Evolutionary conservation across 23 tunicate genomes (phyloP).

Genomic region (Ascidia mentula): DNA sequence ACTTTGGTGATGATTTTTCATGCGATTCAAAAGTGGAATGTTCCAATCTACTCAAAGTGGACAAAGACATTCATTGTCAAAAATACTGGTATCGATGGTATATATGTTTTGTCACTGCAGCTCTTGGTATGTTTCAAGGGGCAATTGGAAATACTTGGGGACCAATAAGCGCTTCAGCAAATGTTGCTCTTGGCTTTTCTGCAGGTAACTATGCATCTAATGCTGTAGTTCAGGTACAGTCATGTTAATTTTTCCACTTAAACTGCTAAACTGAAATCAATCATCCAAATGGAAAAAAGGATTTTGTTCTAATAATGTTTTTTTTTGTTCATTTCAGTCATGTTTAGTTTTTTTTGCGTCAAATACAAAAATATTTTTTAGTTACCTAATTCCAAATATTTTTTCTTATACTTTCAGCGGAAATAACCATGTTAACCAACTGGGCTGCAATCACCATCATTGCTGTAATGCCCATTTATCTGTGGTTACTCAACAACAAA

Average conservation of each 20-base stretch:
- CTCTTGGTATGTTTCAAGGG: slow-evolving; percentile 75
- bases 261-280: no score
- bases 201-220: no score
- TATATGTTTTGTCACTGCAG: slow-evolving; percentile 68
- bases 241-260: no score
- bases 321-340: no score
- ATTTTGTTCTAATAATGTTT: no score
- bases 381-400: no score
- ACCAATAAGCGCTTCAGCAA: slow-evolving; percentile 84
- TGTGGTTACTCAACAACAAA: slow-evolving; percentile 71
- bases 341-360: no score
- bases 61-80: background rate
- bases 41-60: background rate
- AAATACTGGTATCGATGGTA: slow-evolving; percentile 93
- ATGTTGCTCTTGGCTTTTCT: slow-evolving; percentile 63
- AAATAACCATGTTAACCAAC: slow-evolving; percentile 65
- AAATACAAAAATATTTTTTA: no score
- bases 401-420: no score
- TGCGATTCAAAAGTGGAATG: background rate
- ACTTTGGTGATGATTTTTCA: background rate
- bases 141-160: slow-evolving; percentile 86
- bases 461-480: slow-evolving; percentile 65
- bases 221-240: no score
- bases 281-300: no score
- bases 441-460: slow-evolving; percentile 93